A percentile compares a stretch with the other conserved stretches of the same genome.
Evolutionary conservation across 2,797 vertebrate genomes (phyloP).

Genomic region (Mus minutoides): DNA sequence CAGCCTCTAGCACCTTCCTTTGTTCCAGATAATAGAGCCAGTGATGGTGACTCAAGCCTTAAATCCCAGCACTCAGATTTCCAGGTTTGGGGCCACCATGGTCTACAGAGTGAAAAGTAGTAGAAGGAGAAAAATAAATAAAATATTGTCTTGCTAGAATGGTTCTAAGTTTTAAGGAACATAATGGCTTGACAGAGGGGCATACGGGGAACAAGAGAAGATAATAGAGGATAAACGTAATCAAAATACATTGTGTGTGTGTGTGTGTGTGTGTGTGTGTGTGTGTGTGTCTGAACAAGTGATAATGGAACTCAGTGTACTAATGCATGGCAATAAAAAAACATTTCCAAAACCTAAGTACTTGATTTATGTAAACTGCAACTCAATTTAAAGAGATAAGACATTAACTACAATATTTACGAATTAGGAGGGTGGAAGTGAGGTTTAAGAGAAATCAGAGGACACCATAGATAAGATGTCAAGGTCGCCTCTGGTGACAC

Average conservation of each 20-base stretch:
- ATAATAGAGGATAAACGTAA: neutral
- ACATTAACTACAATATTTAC: neutral
- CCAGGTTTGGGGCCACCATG: neutral
- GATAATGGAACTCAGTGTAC: neutral
- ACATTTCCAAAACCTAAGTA: neutral
- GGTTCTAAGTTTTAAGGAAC: neutral
- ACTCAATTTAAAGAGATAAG: neutral
- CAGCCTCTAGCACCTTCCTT: neutral
- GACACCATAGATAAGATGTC: neutral
- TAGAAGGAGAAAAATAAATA: neutral
- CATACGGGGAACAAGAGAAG: neutral
- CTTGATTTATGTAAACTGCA: neutral
- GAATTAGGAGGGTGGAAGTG: neutral
- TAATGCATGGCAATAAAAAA: neutral
- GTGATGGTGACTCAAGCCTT: neutral
- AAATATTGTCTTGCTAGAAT: neutral
- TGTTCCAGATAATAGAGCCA: neutral
- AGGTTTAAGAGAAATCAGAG: neutral
- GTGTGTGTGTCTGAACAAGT: too few relatives aligned
- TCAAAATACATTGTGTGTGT: neutral
- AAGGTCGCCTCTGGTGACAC: neutral
- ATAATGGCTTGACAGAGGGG: neutral
- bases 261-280: neutral
- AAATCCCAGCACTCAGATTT: neutral
- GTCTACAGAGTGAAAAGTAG: neutral